Base-by-base conservation (phyloP, 2,888 invertebrate species). In the Drosophila atripex region DNA sequence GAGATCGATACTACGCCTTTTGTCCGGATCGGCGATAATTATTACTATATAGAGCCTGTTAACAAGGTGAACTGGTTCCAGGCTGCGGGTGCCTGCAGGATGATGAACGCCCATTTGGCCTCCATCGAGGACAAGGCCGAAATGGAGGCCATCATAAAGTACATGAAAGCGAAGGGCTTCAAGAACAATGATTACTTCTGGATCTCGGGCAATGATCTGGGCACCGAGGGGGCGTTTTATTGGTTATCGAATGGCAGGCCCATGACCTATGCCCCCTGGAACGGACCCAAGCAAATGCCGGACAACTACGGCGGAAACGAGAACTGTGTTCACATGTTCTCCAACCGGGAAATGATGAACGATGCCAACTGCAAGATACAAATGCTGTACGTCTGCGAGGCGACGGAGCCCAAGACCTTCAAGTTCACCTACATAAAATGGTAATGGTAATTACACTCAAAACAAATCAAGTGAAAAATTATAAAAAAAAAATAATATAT, bases 151-250 rank as follows among this genome's bases (percentile, higher is more conserved):
- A 43, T 89, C 41, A 59, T 77, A 5, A 76, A 76, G 56, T 76
- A 88, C 39, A 66, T 89, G 55, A 75, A 74, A 32, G 63, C 71
- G 1, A 84, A 80, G 60, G 82, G 80, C 1, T 86, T 70, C 16
- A 74, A 78, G 54, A 65, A 66, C 6, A 85, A 77, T 52, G 75
- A 83, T 16, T 78, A 77, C 45, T 89, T 87, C 35, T 89, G 89
- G 89, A 55, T 85, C 50, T 88, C 89, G 0, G 90, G 78, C 45
- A 88, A 83, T 23, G 90, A 90, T 73, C 64, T 90, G 25, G 77
- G 78, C 53, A 68, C 75, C 0, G 87, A 90, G 21, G 80, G 89
- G 3, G 78, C 84, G 28, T 89, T 89, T 65, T 80, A 78, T 30
- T 89, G 87, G 88, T 61, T 83, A n/a, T 74, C 83, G 1, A 88